Evolutionary conservation across 2,113 vertebrate species (phyloP).

Genomic region (Danionella cerebrum): DNA sequence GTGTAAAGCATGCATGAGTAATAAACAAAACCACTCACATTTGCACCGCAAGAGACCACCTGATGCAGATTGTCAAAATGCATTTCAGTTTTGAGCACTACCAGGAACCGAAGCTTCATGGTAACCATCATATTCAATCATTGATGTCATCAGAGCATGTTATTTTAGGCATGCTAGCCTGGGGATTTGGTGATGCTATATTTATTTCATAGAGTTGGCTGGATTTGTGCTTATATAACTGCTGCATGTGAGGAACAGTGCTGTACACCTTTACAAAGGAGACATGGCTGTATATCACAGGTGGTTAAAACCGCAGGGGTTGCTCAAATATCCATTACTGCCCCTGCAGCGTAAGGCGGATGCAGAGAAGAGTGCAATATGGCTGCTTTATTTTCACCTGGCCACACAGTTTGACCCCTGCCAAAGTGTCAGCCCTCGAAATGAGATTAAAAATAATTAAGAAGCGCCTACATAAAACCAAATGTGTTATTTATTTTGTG

Average conservation of each 20-base stretch:
- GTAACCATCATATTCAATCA: constrained; percentile 18
- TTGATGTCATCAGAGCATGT: constrained; percentile 23
- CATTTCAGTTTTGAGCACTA: not conserved
- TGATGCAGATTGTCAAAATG: not conserved
- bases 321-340: constrained; percentile 61
- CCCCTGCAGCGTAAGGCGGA: constrained; percentile 53
- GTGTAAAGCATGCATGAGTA: constrained; percentile 4
- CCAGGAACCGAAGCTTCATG: not conserved
- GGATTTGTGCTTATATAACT: constrained; percentile 26
- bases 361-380: constrained; percentile 61
- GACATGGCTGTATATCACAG: constrained; percentile 64
- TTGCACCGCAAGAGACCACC: not conserved
- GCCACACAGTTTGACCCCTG: constrained; percentile 72
- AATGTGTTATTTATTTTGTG: not conserved
- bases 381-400: constrained; percentile 70
- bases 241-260: constrained; percentile 29
- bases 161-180: not conserved
- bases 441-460: constrained; percentile 72
- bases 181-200: constrained; percentile 7
- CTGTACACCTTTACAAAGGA: constrained; percentile 49
- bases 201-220: constrained; percentile 20
- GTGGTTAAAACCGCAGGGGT: constrained; percentile 63
- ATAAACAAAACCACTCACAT: constrained; percentile 1
- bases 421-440: constrained; percentile 58
- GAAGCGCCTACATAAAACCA: constrained; percentile 38